Evolutionary conservation across 64 coral and sea anemone genomes (phyloP).

Genomic region (Dendronephthya gigantea): DNA sequence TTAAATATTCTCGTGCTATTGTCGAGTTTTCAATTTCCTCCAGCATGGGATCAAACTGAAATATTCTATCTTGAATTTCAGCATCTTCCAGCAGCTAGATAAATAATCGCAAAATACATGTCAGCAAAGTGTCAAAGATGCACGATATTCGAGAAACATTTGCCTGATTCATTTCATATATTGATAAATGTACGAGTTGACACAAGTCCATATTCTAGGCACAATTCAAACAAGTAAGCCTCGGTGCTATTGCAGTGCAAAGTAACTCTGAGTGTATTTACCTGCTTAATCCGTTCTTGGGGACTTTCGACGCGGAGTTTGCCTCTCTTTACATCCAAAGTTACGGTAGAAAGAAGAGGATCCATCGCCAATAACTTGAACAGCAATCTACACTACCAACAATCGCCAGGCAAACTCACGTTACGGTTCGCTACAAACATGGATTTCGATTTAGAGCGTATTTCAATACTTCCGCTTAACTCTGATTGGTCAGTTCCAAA

Average conservation of each 20-base stretch:
- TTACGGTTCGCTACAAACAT: constrained; percentile 73
- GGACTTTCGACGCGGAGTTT: constrained; percentile 68
- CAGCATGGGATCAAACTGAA: not conserved
- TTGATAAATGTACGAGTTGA: not conserved
- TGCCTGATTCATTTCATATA: not conserved
- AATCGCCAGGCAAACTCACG: constrained; percentile 8
- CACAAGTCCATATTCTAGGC: not conserved
- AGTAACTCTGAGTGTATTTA: constrained; percentile 4
- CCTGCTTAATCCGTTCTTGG: constrained; percentile 89
- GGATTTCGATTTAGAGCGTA: constrained; percentile 57
- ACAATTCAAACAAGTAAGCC: not conserved
- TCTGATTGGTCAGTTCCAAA: constrained; percentile 59
- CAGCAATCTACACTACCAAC: constrained; percentile 42
- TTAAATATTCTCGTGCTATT: constrained; percentile 18
- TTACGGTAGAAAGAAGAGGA: constrained; percentile 87
- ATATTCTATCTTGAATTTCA: constrained; percentile 12
- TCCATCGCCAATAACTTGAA: constrained; percentile 75
- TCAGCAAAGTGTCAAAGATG: not conserved
- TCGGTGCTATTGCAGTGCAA: not conserved
- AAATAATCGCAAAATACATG: not conserved
- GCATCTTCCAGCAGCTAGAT: not conserved
- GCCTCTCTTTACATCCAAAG: constrained; percentile 66
- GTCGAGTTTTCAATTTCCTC: constrained; percentile 3
- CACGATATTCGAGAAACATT: not conserved
- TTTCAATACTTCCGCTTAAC: constrained; percentile 44